Evolutionary conservation across 2,113 vertebrate genomes (phyloP), one percentile per base, ranked within the genome.

Genomic region (Notarius lentiginosus): DNA sequence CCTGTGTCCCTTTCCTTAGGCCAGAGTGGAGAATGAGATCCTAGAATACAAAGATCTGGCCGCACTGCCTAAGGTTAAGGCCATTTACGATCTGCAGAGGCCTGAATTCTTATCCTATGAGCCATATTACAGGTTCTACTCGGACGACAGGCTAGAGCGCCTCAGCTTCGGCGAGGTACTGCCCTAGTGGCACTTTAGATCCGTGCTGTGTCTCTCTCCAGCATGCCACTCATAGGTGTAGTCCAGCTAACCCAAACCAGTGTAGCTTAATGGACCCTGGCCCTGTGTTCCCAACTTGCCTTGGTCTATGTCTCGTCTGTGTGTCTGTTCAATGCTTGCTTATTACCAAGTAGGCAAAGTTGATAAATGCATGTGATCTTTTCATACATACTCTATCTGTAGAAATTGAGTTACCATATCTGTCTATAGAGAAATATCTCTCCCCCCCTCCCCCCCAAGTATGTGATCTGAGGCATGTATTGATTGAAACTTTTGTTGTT

Each of bases 31-130:
- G 96, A 97, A 97, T 96, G 97, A 99, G 94, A 96, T 99, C 94
- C 97, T 99, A 97, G 97, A 97, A 97, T 99, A 99, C 97, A 99
- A 97, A 97, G 97, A 99, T 93, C 96, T 99, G 94, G 98, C 98
- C 91, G 98, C 98, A 92, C 97, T 99, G 93, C 98, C 98, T 96
- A 98, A 98, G 96, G 96, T 98, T 95, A 99, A 99, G 94, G 96
- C 98, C 95, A 99, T 99, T 96, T 99, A 99, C 81, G 97, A 99
- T 94, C 96, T 99, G 91, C 97, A 98, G 90, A 97, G 96, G 90
- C 98, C 98, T 63, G 97, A 99, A 95, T 97, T 99, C 95, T 96
- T 98, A 96, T 96, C 96, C 91, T 97, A 97, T 91, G 97, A 99
- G 94, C 95, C 97, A 91, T 97, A 97, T 96, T 96, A 96, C 95